Evolutionary conservation across 2,797 vertebrate species (phyloP), one percentile per base, ranked within the genome.

Genomic region (Selene dorsalis): DNA sequence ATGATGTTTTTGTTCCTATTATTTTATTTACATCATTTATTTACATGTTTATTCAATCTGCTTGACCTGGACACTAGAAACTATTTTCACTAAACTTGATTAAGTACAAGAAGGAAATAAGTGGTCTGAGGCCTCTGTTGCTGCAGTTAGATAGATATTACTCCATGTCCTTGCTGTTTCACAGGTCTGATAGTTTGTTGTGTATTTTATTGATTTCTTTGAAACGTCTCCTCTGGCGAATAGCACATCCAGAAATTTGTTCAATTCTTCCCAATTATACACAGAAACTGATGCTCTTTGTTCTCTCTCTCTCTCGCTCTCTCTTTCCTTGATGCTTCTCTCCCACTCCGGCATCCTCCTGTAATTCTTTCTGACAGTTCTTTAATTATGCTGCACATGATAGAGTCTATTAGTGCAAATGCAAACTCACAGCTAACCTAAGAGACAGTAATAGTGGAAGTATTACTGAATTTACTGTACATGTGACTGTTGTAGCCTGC

Each of bases 241-340:
- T 7, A 62, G 60, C 30, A 41, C 61, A 68, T 47, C 22, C 6
- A 5, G 56, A 79, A 48, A 64, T 60, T 12, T 50, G n/a, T 41
- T 65, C 28, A 30, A 76, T 82, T 28, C 38, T 57, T 77, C 52
- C 60, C 69, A 11, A 75, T 70, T 63, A 38, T n/a, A 28, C 10
- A 66, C 62, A 67, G 7, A 63, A 69, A 10, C 20, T 11, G 32
- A 35, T 35, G 32, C 13, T 28, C 1, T 24, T 6, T 55, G 26
- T 28, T 55, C 50, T 58, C 14, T 75, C 38, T 47, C 2, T 30
- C 7, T 75, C 38, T 53, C 2, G n/a, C 18, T 75, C 45, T 53
- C 2, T 30, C 32, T 75, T 38, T 53, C 2, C 26, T 22, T 9
- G 55, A 4, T 41, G 47, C 10, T 56, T 8, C 28, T 53, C 61